Base-by-base conservation (phyloP, 2,888 invertebrate genomes). In the Fragum fragum region DNA sequence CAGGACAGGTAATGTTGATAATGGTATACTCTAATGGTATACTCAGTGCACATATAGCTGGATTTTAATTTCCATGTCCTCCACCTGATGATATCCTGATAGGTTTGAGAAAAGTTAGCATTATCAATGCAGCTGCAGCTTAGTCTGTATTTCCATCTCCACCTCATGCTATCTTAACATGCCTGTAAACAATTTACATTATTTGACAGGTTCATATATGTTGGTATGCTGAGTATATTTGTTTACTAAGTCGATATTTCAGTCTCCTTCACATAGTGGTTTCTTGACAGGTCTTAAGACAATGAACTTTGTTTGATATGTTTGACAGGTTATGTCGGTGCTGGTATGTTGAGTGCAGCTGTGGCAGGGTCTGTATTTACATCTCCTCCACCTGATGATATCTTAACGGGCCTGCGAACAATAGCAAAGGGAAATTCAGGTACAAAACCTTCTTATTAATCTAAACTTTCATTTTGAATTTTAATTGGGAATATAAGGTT, bases 281-380 rank as follows among this genome's bases (percentile, higher is more conserved):
- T n/a, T n/a, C n/a, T n/a, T n/a, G n/a, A n/a, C n/a, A n/a, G n/a
- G n/a, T n/a, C n/a, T n/a, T n/a, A n/a, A n/a, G n/a, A n/a, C n/a
- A n/a, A n/a, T n/a, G n/a, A n/a, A n/a, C n/a, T n/a, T n/a, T n/a
- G n/a, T 11, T 59, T 1, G 7, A 18, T 47, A 9, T 47, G 14
- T 47, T 23, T 72, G 90, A 52, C 90, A 96, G 97, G 97, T 72
- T 97, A 96, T 90, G 97, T 98, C 39, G 98, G 98, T 0, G 92
- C 95, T 55, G 98, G 98, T 0, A 96, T 98, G 96, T 94, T 98
- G 85, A 97, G 97, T 23, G 97, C 97, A 0, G 96, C 97, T 0
- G 96, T 98, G 0, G 95, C 96, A 18, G 97, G 97, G 0, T 96
- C 96, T 0, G 96, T 97, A 57, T 97, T 97, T 93, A 96, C 97